These are phyloP conservation scores for Epinephelus awoara DNA, from an alignment of 2,797 vertebrate species.

Conservation along the genomic window DNA sequence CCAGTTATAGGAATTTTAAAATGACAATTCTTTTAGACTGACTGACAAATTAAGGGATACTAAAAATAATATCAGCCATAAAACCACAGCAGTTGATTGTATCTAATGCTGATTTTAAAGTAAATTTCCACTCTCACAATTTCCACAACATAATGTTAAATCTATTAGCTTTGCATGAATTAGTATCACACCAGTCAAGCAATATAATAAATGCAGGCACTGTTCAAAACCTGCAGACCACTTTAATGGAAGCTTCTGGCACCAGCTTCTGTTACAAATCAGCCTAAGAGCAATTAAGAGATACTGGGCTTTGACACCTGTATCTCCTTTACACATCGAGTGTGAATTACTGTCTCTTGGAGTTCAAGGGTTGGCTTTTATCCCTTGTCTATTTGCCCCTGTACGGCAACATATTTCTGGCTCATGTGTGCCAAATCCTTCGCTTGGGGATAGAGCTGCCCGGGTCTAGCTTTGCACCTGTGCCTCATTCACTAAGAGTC, in stretches of 20 bases:
- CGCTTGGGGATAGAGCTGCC: constrained; percentile 17
- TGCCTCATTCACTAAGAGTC: constrained; percentile 55
- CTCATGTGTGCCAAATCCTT: constrained; percentile 28
- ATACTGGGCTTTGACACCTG: constrained; percentile 44
- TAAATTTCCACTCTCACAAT: neutral
- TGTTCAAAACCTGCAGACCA: constrained; percentile 36
- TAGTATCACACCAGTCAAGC: constrained; percentile 23
- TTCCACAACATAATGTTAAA: constrained; percentile 1
- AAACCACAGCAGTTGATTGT: neutral
- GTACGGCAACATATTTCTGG: constrained; percentile 13
- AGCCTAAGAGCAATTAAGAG: constrained; percentile 49
- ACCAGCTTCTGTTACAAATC: constrained; percentile 41
- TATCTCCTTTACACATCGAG: constrained; percentile 11
- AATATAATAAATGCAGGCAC: constrained; percentile 32
- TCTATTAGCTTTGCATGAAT: constrained; percentile 31
- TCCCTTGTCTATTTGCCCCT: constrained; percentile 30
- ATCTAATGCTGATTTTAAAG: neutral
- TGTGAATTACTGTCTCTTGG: constrained; percentile 38
- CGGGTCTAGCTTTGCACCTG: constrained; percentile 64
- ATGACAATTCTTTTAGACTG: neutral
- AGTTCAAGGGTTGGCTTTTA: constrained; percentile 55
- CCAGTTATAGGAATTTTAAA: neutral
- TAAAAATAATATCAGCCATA: neutral
- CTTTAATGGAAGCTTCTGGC: constrained; percentile 32
- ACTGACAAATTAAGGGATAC: neutral